Evolutionary conservation across 2,113 vertebrate species (phyloP), one percentile per base, ranked within the genome.

Genomic region (Heterotis niloticus): DNA sequence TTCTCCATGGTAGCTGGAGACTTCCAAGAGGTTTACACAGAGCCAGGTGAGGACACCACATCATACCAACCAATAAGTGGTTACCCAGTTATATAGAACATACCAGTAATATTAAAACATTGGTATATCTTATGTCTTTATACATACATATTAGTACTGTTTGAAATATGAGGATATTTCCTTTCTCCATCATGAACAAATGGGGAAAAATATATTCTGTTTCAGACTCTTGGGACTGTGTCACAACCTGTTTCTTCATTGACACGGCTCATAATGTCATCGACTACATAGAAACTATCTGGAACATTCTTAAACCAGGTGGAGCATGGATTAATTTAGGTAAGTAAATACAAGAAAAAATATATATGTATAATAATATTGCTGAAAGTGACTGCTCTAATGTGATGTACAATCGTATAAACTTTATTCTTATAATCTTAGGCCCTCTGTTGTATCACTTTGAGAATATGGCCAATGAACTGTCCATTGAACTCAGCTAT

Each of bases 1-100:
- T 99, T 99, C 90, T 99, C 98, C 82, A 99, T 99, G 98, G 96
- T 96, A 67, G 98, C 98, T 75, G 98, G 98, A 51, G 98, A 99
- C 90, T 99, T 99, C 89, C 94, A 95, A 81, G 98, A 99, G 87
- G 94, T 99, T 77, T 99, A 99, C 86, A 94, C 91, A 4, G 95
- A 98, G 64, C 83, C 92, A 88, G 92, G 97, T 98, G 85, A 94
- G 94, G 92, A 83, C 78, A 84, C 66, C 80, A 60, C 54, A 69
- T 14, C 57, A 11, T 44, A 5, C 56, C 28, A 56, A 20, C 24
- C 23, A 12, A 14, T 34, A 17, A 26, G n/a, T 64, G 57, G 18
- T 29, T n/a, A 24, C 20, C 1, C 54, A 17, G 71, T 59, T 5
- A 20, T 59, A 28, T 59, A 57, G 26, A 34, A 62, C 9, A 18